These are phyloP conservation scores for Ailurus styani DNA, from an alignment of 2,113 vertebrate genomes.

Conservation along the genomic window DNA sequence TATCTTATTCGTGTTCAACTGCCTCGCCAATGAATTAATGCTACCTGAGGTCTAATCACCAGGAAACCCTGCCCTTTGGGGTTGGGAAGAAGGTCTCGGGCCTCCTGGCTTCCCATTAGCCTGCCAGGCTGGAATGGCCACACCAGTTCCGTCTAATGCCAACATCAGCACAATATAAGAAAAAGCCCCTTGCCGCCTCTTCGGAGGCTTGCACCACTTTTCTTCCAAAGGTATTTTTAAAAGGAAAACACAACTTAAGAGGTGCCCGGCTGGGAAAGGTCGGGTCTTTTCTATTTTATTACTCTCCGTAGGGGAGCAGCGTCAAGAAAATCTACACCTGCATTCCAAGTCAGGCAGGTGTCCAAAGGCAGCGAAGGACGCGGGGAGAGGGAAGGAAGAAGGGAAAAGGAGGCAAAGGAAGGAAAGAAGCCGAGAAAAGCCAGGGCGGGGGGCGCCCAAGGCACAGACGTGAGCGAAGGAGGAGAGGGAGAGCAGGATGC, in stretches of 20 bases:
- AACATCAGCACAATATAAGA: neutral
- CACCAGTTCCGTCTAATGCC: neutral
- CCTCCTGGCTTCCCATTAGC: neutral
- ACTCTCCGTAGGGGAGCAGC: neutral
- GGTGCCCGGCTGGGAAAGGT: neutral
- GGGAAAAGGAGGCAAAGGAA: neutral
- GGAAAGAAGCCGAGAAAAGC: neutral
- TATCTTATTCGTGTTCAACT: neutral
- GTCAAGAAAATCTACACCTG: neutral
- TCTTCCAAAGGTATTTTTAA: neutral
- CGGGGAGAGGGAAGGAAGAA: neutral
- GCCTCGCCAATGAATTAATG: neutral
- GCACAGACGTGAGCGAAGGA: neutral
- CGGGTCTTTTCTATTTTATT: neutral
- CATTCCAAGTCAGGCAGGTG: conserved; percentile 3
- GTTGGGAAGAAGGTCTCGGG: neutral
- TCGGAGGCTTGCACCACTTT: neutral
- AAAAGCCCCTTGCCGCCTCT: neutral
- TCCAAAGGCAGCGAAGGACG: neutral
- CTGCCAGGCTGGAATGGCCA: neutral
- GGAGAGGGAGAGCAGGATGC: neutral
- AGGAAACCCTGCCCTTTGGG: neutral
- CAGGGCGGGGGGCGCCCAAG: neutral
- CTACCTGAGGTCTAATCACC: neutral
- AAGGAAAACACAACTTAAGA: conserved; percentile 42